Percentiles rank a stretch among this genome's conserved stretches.
Evolutionary conservation across 2,113 vertebrate genomes (phyloP).

Genomic region (Urocolius indicus): DNA sequence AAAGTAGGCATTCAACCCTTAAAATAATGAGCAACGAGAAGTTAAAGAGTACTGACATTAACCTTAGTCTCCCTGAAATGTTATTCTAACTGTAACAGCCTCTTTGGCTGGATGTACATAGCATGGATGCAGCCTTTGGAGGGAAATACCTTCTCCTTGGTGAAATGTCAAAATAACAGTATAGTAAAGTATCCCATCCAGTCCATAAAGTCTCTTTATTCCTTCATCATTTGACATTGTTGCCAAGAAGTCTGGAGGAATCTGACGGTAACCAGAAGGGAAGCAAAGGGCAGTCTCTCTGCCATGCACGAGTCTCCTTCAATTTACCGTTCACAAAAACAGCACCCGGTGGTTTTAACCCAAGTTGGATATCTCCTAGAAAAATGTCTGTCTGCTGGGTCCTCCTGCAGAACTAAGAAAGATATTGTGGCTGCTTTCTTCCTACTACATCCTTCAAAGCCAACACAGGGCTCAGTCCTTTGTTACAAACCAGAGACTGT

Average conservation of each 20-base stretch:
- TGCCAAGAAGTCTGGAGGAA: background rate
- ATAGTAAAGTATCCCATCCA: background rate
- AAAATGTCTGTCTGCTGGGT: background rate
- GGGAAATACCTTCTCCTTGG: background rate
- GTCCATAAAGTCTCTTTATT: background rate
- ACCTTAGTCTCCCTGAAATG: background rate
- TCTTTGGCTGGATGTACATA: background rate
- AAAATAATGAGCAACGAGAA: background rate
- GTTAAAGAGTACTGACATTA: background rate
- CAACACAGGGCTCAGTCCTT: rapidly evolving
- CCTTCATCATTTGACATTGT: background rate
- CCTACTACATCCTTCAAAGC: background rate
- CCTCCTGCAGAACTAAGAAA: background rate
- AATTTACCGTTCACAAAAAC: background rate
- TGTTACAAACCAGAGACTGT: background rate
- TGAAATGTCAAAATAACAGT: background rate
- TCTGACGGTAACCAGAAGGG: background rate
- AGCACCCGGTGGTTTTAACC: background rate
- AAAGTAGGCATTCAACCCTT: background rate
- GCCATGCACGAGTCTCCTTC: rapidly evolving
- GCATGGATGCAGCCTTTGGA: background rate
- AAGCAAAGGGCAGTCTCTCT: background rate
- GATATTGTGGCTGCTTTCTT: background rate
- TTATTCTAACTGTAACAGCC: background rate
- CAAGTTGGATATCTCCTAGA: background rate